Base-by-base conservation (phyloP, 2,113 vertebrate species). In the Hemichromis elongatus region DNA sequence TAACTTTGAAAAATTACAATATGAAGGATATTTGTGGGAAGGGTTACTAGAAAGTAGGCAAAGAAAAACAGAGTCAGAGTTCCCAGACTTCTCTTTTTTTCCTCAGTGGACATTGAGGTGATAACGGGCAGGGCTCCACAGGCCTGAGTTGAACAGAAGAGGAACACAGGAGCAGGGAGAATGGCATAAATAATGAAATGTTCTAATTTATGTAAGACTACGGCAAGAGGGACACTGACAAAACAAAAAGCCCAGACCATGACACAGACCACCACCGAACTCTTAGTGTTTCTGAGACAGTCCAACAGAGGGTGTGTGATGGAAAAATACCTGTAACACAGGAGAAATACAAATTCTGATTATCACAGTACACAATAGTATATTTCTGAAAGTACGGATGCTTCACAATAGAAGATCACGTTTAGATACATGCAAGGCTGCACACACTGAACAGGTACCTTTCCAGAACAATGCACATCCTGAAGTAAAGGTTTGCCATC, bases 191-290 rank as follows among this genome's bases (percentile, higher is more conserved):
- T 12, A 54, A 54, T 54, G 21, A 54, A 54, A 24, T 3, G 0
- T 24, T 9, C 19, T 12, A 54, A 54, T 54, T 1, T 2, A 6
- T 54, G 2, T 54, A 54, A 54, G 1, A 54, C n/a, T 54, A 54
- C 3, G 5, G 53, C 5, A 54, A 54, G 2, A 54, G 53, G n/a
- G 2, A 54, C 53, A 24, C 53, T 54, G 53, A 24, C 53, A 24
- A 7, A 0, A 55, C 21, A 55, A 24, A 55, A 24, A 0, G 0
- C 53, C 53, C 53, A 55, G 1, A 55, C 0, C 53, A 55, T n/a
- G 12, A 55, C 53, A 13, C 11, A 55, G 53, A 55, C 53, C 53
- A 55, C 3, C 21, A 55, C 53, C 0, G 11, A 55, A 2, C 21
- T 55, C 21, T 55, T 55, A 12, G 21, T 13, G 1, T 55, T 24